A percentile compares a stretch with the other conserved stretches of the same genome.
Conservation (phyloP, 2,888 invertebrate genomes). For the Argyresthia albistria region DNA sequence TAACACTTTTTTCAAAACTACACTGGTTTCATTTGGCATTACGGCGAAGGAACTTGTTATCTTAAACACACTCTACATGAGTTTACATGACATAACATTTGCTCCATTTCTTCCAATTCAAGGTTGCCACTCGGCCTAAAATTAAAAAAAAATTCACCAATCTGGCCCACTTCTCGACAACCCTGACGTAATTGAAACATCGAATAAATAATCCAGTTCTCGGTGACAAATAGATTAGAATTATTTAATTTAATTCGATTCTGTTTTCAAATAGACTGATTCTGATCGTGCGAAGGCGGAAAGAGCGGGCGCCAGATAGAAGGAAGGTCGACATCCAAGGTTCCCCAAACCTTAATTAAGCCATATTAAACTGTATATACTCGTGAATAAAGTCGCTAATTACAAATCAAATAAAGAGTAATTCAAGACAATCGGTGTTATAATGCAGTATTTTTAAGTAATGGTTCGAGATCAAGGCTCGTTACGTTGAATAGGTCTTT, state of each 20-base stretch:
- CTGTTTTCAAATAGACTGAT: conserved; percentile 51
- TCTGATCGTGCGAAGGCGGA: conserved; percentile 47
- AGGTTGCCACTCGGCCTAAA: too few species aligned
- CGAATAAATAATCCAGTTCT: background rate
- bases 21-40: too few species aligned
- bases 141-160: too few species aligned
- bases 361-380: conserved; percentile 20
- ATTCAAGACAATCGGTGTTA: conserved; percentile 48
- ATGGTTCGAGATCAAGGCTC: conserved; percentile 65
- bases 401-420: background rate
- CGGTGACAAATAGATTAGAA: background rate
- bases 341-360: conserved; percentile 29
- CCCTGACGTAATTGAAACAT: background rate
- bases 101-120: too few species aligned
- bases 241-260: conserved; percentile 45
- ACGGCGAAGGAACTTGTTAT: too few species aligned
- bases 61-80: too few species aligned
- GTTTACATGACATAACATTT: too few species aligned
- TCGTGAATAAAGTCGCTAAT: conserved; percentile 26
- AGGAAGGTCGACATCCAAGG: conserved; percentile 63
- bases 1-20: too few species aligned
- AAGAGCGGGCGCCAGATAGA: conserved; percentile 65
- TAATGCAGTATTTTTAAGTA: conserved; percentile 68
- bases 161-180: too few species aligned
- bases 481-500: conserved; percentile 16